A percentile compares a stretch with the other conserved stretches of the same genome.
Evolutionary conservation across 2,113 vertebrate genomes (phyloP).

Genomic region (Equus przewalskii): DNA sequence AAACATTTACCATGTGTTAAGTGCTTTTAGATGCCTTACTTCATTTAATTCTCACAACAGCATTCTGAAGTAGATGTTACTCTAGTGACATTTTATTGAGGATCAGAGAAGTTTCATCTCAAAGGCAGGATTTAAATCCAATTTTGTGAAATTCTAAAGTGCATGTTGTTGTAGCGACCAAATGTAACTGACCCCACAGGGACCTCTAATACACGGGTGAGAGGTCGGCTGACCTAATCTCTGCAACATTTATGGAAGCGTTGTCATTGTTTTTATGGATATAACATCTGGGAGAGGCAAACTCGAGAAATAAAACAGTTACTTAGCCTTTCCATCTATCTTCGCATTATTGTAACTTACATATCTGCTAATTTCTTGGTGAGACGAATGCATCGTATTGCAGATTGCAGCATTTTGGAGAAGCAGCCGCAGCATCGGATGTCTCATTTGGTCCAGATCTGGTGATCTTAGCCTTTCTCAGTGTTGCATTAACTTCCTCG

Average conservation of each 20-base stretch:
- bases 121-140: conserved; percentile 20
- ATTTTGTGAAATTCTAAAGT: conserved; percentile 38
- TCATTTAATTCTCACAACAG: not conserved
- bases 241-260: not conserved
- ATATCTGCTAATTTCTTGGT: conserved; percentile 29
- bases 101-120: conserved; percentile 19
- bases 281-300: not conserved
- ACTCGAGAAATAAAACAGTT: not conserved
- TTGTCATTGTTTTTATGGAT: not conserved
- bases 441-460: not conserved
- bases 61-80: not conserved
- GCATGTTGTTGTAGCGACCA: not conserved
- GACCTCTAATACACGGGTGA: not conserved
- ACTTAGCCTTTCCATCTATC: not conserved
- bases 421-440: not conserved
- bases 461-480: not conserved
- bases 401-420: not conserved
- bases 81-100: not conserved
- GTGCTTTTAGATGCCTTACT: not conserved
- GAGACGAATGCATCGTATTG: not conserved
- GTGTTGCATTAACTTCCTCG: not conserved
- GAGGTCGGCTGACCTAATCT: not conserved
- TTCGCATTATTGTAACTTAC: not conserved
- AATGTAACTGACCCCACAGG: not conserved
- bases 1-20: not conserved